These are phyloP conservation scores for Uromys caudimaculatus DNA, from an alignment of 2,797 vertebrate genomes.

Conservation along the genomic window DNA sequence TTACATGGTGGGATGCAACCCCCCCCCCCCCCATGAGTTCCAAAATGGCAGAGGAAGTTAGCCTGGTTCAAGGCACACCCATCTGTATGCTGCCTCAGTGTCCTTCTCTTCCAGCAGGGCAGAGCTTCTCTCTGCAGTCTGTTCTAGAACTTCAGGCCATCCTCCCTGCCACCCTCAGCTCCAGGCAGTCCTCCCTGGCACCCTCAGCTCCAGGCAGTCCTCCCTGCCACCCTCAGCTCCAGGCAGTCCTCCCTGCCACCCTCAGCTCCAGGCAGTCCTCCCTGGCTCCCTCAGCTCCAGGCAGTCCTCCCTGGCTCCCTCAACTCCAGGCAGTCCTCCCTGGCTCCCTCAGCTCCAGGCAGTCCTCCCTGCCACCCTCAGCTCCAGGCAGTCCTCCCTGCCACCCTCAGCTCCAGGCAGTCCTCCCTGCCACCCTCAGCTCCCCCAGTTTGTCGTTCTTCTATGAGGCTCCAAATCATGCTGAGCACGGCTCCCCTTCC, in stretches of 20 bases:
- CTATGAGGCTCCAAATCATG: conserved; percentile 17
- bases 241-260: too few relatives aligned
- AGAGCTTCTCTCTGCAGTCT: not conserved
- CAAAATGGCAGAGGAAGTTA: not conserved
- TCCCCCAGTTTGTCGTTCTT: not conserved
- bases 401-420: not conserved
- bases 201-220: not conserved
- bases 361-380: too few relatives aligned
- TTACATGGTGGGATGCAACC: not conserved
- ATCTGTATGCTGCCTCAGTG: not conserved
- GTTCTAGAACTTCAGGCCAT: not conserved
- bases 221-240: not conserved
- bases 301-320: not conserved
- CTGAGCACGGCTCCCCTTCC: conserved; percentile 6
- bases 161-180: too few relatives aligned
- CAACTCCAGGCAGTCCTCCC: not conserved
- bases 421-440: not conserved
- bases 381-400: not conserved
- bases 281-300: not conserved
- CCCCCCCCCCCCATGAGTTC: not conserved
- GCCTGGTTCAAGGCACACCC: not conserved
- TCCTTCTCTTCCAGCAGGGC: not conserved
- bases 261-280: not conserved
- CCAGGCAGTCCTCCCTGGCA: not conserved
- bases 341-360: too few relatives aligned